A percentile compares a stretch with the other conserved stretches of the same genome.
Evolutionary conservation across 2,113 vertebrate genomes (phyloP).

Genomic region (Dipodomys merriami): DNA sequence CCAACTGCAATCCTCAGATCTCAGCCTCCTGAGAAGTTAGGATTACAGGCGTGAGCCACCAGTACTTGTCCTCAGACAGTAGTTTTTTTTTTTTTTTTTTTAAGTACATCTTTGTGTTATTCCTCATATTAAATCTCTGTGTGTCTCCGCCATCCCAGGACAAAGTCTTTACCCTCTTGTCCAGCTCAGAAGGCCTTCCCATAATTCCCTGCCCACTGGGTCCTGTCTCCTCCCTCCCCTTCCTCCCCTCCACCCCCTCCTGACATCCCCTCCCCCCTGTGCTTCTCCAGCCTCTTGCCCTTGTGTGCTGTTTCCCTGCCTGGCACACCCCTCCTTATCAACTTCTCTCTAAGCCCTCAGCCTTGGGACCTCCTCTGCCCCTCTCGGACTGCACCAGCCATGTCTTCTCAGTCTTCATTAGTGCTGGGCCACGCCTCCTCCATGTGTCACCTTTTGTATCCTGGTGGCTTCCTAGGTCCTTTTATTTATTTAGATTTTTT

Average conservation of each 20-base stretch:
- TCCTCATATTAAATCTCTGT: not conserved
- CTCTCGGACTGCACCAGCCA: not conserved
- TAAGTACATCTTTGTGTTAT: too few relatives aligned
- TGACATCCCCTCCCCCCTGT: not conserved
- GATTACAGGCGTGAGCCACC: too few relatives aligned
- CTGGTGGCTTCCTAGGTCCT: not conserved
- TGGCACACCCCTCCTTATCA: too few relatives aligned
- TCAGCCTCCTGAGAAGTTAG: too few relatives aligned
- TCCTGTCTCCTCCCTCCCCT: not conserved
- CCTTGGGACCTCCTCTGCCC: too few relatives aligned
- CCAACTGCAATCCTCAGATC: too few relatives aligned
- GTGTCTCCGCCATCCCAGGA: too few relatives aligned
- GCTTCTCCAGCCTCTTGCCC: not conserved
- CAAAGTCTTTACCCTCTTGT: not conserved
- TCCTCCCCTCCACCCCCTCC: not conserved
- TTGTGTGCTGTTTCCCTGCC: not conserved
- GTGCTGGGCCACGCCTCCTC: not conserved
- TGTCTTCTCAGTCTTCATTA: not conserved
- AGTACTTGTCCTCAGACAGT: too few relatives aligned
- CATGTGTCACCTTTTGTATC: not conserved
- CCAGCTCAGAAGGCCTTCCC: not conserved
- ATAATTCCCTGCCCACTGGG: not conserved
- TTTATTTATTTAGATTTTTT: not conserved
- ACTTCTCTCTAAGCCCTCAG: not conserved
- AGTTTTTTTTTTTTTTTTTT: too few relatives aligned